Conservation (phyloP, 35 echinoderm and acorn worm species). For the Holothuria glaberrima region DNA sequence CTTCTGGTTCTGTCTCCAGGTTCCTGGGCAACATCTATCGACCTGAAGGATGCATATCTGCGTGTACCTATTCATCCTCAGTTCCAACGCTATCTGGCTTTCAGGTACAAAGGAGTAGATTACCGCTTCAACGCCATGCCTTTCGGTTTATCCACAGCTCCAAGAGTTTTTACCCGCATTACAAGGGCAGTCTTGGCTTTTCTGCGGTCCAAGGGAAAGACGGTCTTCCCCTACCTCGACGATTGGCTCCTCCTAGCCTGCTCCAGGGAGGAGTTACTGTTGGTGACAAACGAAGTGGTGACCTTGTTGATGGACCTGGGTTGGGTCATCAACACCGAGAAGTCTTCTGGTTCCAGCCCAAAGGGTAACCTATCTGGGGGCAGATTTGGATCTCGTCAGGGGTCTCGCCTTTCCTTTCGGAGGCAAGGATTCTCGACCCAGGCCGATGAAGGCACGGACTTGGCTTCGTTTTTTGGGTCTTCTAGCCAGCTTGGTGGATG, state of each 20-base stretch:
- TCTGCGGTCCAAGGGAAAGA: too few species aligned
- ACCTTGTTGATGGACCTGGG: slow-evolving; percentile 1
- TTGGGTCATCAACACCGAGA: slow-evolving; percentile 56
- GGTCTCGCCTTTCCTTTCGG: not conserved
- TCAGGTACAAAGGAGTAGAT: too few species aligned
- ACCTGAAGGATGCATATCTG: not conserved
- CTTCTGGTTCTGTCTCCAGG: not conserved
- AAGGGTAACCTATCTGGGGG: slow-evolving; percentile 15
- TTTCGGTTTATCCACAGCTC: too few species aligned
- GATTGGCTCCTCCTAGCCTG: not conserved
- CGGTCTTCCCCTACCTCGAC: too few species aligned
- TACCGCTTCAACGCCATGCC: too few species aligned
- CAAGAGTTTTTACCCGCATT: too few species aligned
- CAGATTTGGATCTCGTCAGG: not conserved
- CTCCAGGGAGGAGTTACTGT: not conserved
- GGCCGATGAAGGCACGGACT: not conserved
- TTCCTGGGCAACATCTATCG: not conserved
- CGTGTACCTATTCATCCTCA: too few species aligned
- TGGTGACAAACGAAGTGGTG: not conserved
- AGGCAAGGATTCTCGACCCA: not conserved
- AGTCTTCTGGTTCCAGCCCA: slow-evolving; percentile 52
- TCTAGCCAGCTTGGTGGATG: slow-evolving; percentile 58
- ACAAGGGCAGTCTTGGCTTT: too few species aligned
- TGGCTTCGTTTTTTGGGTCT: slow-evolving; percentile 55
- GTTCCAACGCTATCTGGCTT: not conserved